phyloP scores from a whole-genome alignment of 2,797 vertebrate genomes.

The Dermochelys coriacea region DNA sequence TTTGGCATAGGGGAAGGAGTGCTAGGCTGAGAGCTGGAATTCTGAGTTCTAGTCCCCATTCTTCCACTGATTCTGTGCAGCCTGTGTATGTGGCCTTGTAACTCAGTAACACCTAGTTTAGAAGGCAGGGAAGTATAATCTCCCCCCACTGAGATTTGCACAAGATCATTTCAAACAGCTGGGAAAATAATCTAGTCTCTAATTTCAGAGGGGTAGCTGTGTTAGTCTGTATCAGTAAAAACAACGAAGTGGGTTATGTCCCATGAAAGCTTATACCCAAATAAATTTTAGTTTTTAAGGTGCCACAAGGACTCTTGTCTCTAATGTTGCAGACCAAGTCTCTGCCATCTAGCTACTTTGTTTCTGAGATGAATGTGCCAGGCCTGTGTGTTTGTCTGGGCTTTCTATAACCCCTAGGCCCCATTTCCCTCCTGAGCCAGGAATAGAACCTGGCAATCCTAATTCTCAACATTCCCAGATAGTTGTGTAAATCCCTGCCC shows the following conservation, averaged over 20 bases:
- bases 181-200: not conserved
- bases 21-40: not conserved
- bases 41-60: not conserved
- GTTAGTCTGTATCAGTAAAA: too few species aligned
- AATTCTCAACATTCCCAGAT: not conserved
- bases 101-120: not conserved
- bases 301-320: not conserved
- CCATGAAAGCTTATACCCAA: too few species aligned
- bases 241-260: too few species aligned
- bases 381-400: not conserved
- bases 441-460: not conserved
- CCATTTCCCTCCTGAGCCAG: not conserved
- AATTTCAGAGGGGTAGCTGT: too few species aligned
- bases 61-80: not conserved
- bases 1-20: not conserved
- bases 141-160: fast-evolving
- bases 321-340: not conserved
- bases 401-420: not conserved
- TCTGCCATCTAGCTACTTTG: not conserved
- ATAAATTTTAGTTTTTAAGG: too few species aligned
- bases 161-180: not conserved
- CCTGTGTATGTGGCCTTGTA: not conserved
- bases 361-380: not conserved
- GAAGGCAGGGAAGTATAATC: not conserved
- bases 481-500: fast-evolving